A percentile compares a stretch with the other conserved stretches of the same genome.
Evolutionary conservation across 2,888 invertebrate genomes (phyloP).

Genomic region (Pimpla rufipes): DNA sequence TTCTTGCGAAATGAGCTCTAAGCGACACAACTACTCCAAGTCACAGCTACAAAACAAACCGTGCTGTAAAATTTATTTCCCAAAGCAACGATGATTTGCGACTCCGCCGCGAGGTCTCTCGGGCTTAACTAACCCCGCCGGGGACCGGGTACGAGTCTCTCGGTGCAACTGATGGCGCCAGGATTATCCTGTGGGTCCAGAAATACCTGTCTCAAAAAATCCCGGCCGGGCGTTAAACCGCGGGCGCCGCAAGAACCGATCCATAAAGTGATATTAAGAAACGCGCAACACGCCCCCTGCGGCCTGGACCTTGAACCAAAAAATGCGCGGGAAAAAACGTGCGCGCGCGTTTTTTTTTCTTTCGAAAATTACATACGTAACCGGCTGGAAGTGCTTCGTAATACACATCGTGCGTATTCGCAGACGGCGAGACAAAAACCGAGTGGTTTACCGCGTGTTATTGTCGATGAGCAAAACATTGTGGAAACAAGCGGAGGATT

Average conservation of each 20-base stretch:
- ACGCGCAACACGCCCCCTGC: neutral
- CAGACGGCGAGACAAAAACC: constrained; percentile 2
- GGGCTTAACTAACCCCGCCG: too few relatives aligned
- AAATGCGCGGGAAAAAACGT: neutral
- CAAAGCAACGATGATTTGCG: too few relatives aligned
- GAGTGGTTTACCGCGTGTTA: constrained; percentile 13
- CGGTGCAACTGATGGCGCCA: too few relatives aligned
- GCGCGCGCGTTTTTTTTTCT: neutral
- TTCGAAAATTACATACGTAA: constrained; percentile 1
- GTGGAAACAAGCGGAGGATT: constrained; percentile 18
- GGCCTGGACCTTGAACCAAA: neutral
- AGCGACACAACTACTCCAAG: too few relatives aligned
- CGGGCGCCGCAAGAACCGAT: constrained; percentile 14
- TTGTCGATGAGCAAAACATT: constrained; percentile 46
- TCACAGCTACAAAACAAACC: too few relatives aligned
- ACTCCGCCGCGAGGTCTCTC: too few relatives aligned
- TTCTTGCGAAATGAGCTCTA: too few relatives aligned
- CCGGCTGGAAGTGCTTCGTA: neutral
- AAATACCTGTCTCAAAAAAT: constrained; percentile 11
- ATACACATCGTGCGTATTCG: neutral
- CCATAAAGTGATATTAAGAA: constrained; percentile 33
- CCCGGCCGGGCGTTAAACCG: neutral
- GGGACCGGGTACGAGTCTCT: too few relatives aligned
- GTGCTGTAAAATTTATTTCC: too few relatives aligned
- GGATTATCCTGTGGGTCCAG: constrained; percentile 13